These are phyloP conservation scores for Apodemus sylvaticus DNA, from an alignment of 2,113 vertebrate genomes.

Conservation along the genomic window DNA sequence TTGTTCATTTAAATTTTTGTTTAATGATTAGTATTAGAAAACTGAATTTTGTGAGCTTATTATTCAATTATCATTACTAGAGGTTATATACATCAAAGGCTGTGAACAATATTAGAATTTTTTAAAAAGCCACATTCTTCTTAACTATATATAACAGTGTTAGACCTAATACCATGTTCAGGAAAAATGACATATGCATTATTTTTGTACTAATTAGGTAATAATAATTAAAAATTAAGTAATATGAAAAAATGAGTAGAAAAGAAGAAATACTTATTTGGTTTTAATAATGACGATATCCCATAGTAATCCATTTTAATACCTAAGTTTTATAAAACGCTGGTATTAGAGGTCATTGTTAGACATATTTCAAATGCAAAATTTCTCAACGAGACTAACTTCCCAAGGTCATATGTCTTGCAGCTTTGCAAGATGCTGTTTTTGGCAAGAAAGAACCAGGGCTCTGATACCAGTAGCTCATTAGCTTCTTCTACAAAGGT, in stretches of 20 bases:
- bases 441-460: constrained; percentile 69
- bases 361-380: constrained; percentile 58
- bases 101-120: not conserved
- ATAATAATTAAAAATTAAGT: constrained; percentile 29
- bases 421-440: constrained; percentile 79
- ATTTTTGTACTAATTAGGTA: constrained; percentile 41
- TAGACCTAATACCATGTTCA: accelerated
- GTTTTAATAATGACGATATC: not conserved
- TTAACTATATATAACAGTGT: not conserved
- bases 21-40: not conserved
- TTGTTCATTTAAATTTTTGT: not conserved
- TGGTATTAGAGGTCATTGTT: not conserved
- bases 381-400: constrained; percentile 48
- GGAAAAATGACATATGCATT: not conserved
- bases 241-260: not conserved
- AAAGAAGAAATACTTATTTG: not conserved
- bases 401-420: constrained; percentile 75
- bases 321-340: constrained; percentile 16
- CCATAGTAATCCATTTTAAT: not conserved
- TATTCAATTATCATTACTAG: not conserved
- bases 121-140: not conserved
- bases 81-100: not conserved
- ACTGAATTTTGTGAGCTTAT: not conserved
- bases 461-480: constrained; percentile 62
- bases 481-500: constrained; percentile 70